Base-by-base conservation (phyloP, 2,888 invertebrate genomes). In the Pherbina coryleti region DNA sequence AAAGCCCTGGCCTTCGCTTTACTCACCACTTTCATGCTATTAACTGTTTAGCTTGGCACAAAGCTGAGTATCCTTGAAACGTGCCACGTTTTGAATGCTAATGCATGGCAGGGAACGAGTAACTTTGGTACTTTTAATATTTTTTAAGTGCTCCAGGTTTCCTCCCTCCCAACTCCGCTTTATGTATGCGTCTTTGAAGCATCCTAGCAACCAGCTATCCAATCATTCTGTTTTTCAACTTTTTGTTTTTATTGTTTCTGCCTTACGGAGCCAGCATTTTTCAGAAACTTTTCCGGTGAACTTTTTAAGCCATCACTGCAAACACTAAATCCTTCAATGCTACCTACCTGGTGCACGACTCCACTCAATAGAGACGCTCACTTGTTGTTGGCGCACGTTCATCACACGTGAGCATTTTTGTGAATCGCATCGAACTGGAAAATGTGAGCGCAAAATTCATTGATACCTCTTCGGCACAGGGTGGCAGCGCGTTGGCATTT, bases 351-450 rank as follows among this genome's bases (percentile, higher is more conserved):
- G 34, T 34, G 37, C 31, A 28, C 34, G 11, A 34, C 37, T 17
- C 37, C 7, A 34, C 5, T 14, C 1, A 83, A 83, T 84, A 85
- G 83, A 79, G 77, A 82, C 82, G 83, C 81, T 86, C 85, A 82
- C 85, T 77, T 81, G 82, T 85, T 11, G 44, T 44, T 44, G 14
- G 44, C 44, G 44, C 84, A 84, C 84, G 84, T 84, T 70, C 78
- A 7, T 34, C 53, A 76, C 49, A 86, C 84, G 86, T 84, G 85
- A 83, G 85, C 77, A 82, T 81, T 86, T 86, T 85, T 79, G 80
- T 79, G 78, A 82, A 82, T 57, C 69, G 37, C 60, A 77, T 67
- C 70, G 76, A 80, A 76, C 76, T 75, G 31, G 3, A 69, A 55
- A 31, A 0, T 14, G 19, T 9, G 9, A 62, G 55, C 3, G 17